Percentiles rank a stretch among this genome's conserved stretches.
These are phyloP conservation scores for Hetaerina titia DNA, from an alignment of 2,888 invertebrate genomes.

Conservation along the genomic window DNA sequence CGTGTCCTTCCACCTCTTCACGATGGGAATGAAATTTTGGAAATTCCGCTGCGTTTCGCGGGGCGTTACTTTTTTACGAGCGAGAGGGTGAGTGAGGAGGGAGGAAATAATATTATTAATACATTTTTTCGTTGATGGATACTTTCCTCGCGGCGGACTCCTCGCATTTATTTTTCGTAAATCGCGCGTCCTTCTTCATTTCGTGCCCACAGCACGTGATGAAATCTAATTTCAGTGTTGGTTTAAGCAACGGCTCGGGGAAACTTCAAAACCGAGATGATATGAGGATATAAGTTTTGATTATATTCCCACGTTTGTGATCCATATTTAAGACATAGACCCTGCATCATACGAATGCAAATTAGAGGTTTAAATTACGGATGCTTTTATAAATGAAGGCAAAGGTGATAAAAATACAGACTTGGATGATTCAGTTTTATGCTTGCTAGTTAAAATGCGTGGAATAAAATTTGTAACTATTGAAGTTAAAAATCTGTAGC, in stretches of 20 bases:
- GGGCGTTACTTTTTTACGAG: conserved; percentile 29
- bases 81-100: neutral
- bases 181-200: neutral
- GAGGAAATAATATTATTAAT: neutral
- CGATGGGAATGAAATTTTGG: conserved; percentile 52
- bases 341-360: neutral
- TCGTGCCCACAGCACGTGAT: neutral
- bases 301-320: neutral
- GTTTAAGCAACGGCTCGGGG: neutral
- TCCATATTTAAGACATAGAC: neutral
- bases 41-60: conserved; percentile 6
- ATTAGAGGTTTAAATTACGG: neutral
- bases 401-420: too few relatives aligned
- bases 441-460: too few relatives aligned
- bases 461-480: too few relatives aligned
- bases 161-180: neutral
- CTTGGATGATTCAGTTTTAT: too few relatives aligned
- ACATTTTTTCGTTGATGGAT: conserved; percentile 32
- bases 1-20: neutral
- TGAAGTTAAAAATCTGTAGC: too few relatives aligned
- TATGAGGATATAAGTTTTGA: neutral
- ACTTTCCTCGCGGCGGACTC: neutral
- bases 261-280: neutral
- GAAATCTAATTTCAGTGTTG: neutral
- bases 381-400: neutral